phyloP scores from a whole-genome alignment of 2,888 invertebrate species.

The Phytoseiulus persimilis region DNA sequence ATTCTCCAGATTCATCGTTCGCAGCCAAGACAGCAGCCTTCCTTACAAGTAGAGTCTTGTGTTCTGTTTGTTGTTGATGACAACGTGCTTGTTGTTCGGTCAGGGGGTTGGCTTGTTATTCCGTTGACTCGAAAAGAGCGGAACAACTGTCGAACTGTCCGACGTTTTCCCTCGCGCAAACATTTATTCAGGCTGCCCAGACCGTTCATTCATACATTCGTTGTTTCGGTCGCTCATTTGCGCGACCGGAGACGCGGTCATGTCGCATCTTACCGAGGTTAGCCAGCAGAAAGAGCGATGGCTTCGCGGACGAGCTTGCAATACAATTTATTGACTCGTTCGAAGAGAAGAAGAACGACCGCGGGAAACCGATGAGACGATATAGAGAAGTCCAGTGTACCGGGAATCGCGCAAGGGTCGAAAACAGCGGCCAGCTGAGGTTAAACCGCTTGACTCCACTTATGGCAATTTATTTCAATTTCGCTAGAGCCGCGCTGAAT shows the following conservation, averaged over 20 bases:
- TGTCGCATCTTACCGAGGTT: background rate
- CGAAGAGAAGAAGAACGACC: background rate
- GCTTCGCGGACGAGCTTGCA: background rate
- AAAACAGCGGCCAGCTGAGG: background rate
- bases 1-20: background rate
- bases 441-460: constrained; percentile 38
- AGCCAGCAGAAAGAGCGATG: background rate
- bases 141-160: background rate
- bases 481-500: background rate
- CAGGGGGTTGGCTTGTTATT: background rate
- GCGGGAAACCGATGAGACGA: background rate
- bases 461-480: constrained; percentile 36
- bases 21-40: background rate
- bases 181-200: background rate
- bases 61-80: background rate
- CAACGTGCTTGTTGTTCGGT: background rate
- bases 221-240: background rate
- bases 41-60: background rate
- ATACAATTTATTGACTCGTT: background rate
- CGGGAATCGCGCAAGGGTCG: background rate
- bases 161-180: background rate
- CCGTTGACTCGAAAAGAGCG: background rate
- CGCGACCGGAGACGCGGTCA: background rate
- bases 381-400: background rate
- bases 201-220: background rate